Evolutionary conservation across 1,140 invertebrate genomes (phyloP).

Genomic region (Atopsyche davidsoni): DNA sequence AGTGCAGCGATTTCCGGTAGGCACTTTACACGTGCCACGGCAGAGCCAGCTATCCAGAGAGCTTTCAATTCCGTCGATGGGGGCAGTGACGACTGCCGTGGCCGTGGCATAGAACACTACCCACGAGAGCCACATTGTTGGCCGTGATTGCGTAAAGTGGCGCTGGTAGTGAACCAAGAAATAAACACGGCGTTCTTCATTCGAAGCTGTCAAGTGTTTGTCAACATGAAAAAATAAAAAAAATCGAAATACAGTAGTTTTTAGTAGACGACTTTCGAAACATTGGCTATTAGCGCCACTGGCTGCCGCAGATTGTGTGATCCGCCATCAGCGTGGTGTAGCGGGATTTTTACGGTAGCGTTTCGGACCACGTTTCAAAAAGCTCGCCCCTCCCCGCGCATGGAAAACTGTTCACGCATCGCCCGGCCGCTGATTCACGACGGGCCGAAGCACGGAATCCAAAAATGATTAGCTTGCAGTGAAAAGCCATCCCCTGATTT

Average conservation of each 20-base stretch:
- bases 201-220: no score
- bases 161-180: background rate
- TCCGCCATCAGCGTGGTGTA: background rate
- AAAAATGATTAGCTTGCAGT: constrained; percentile 32
- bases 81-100: no score
- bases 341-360: background rate
- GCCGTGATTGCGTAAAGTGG: no score
- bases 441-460: constrained; percentile 20
- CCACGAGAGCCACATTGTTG: no score
- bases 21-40: no score
- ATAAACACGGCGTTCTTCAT: background rate
- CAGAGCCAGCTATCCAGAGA: no score
- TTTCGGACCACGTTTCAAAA: background rate
- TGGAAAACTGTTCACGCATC: constrained; percentile 28
- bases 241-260: constrained; percentile 29
- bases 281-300: constrained; percentile 16
- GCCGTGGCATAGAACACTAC: no score
- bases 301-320: constrained; percentile 13
- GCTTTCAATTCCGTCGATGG: no score
- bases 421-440: constrained; percentile 19
- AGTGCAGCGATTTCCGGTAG: no score
- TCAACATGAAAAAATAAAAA: no score
- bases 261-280: no score
- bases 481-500: constrained; percentile 29
- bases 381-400: background rate